phyloP scores from a whole-genome alignment of 2,113 vertebrate genomes.

The Entomyzon cyanotis region DNA sequence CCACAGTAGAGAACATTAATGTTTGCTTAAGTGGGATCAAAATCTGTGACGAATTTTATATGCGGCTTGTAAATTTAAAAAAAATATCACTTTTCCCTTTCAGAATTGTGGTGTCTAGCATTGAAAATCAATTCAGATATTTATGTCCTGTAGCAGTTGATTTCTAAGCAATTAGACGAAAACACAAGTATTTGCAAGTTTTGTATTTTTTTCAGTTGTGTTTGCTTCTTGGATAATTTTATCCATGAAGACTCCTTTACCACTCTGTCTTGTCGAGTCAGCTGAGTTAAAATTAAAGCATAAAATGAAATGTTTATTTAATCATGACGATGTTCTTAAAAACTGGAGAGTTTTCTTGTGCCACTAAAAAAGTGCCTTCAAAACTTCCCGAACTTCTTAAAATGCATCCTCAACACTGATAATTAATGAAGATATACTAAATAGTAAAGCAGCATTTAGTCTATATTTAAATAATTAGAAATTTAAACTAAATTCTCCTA shows the following conservation, averaged over 20 bases:
- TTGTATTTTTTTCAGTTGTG: slow-evolving; percentile 31
- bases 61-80: background rate
- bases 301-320: slow-evolving; percentile 68
- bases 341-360: slow-evolving; percentile 46
- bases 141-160: slow-evolving; percentile 50
- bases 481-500: slow-evolving; percentile 26
- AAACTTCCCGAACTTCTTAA: slow-evolving; percentile 47
- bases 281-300: slow-evolving; percentile 64
- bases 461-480: slow-evolving; percentile 50
- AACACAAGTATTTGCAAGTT: slow-evolving; percentile 52
- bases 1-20: background rate
- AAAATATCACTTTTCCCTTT: background rate
- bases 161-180: slow-evolving; percentile 42
- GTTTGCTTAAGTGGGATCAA: background rate
- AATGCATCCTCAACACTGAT: slow-evolving; percentile 41
- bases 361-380: slow-evolving; percentile 23
- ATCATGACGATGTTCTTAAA: slow-evolving; percentile 8
- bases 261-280: slow-evolving; percentile 45
- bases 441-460: slow-evolving; percentile 21
- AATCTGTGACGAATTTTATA: background rate
- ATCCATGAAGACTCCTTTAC: slow-evolving; percentile 44
- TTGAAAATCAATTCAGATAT: slow-evolving; percentile 52
- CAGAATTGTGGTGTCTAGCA: slow-evolving; percentile 30
- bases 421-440: slow-evolving; percentile 49
- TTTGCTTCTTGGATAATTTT: slow-evolving; percentile 55